Evolutionary conservation across 2,888 invertebrate genomes (phyloP).

Genomic region (Amiota mariae): DNA sequence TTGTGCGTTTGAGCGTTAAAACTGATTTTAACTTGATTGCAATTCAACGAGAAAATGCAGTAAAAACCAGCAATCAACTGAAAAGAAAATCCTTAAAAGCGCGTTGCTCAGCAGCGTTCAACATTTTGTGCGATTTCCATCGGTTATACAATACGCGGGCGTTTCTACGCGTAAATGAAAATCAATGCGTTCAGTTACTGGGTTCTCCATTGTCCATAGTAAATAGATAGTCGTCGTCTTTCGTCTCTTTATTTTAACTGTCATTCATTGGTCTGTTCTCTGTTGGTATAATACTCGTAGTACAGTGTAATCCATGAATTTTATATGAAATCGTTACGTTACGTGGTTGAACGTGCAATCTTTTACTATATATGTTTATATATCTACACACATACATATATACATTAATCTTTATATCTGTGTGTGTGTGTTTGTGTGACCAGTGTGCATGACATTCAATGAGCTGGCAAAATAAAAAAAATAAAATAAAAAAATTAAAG

Average conservation of each 20-base stretch:
- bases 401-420: too few species aligned
- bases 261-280: background rate
- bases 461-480: background rate
- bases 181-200: background rate
- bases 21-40: slow-evolving; percentile 22
- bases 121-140: too few species aligned
- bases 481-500: background rate
- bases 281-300: too few species aligned
- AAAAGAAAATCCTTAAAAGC: slow-evolving; percentile 9
- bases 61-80: slow-evolving; percentile 17
- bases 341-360: background rate
- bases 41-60: slow-evolving; percentile 18
- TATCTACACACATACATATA: too few species aligned
- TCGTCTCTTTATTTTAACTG: background rate
- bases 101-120: too few species aligned
- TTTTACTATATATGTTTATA: too few species aligned
- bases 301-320: slow-evolving; percentile 1
- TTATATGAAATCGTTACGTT: slow-evolving; percentile 12
- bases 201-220: background rate
- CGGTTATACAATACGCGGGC: too few species aligned
- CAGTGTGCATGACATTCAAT: slow-evolving; percentile 7
- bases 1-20: background rate
- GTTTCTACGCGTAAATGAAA: slow-evolving; percentile 5
- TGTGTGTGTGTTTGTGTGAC: background rate
- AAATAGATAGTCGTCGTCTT: background rate